These are phyloP conservation scores for Corythornis vintsioides DNA, from an alignment of 2,113 vertebrate species.

Conservation along the genomic window DNA sequence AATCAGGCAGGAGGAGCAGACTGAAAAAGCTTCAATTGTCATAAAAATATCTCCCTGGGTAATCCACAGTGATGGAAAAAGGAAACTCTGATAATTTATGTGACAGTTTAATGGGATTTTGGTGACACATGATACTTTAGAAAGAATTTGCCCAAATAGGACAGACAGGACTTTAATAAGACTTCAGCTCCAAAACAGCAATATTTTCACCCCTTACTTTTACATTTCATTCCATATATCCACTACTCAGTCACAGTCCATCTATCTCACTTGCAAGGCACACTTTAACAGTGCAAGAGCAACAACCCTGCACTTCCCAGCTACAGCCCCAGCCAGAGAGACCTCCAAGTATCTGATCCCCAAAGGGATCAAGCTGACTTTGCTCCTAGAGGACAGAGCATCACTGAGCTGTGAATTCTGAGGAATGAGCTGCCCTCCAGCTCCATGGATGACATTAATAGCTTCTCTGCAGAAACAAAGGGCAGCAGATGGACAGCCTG, in stretches of 20 bases:
- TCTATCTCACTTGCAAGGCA: not conserved
- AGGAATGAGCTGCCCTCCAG: not conserved
- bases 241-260: not conserved
- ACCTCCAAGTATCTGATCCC: not conserved
- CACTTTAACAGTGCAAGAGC: not conserved
- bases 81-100: slow-evolving; percentile 76
- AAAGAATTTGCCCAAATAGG: slow-evolving; percentile 67
- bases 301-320: not conserved
- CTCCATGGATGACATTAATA: not conserved
- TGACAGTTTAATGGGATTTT: slow-evolving; percentile 77
- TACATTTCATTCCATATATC: not conserved
- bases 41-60: slow-evolving; percentile 68
- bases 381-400: not conserved
- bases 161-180: slow-evolving; percentile 70
- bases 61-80: slow-evolving; percentile 71
- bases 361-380: slow-evolving; percentile 20
- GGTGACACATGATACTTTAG: slow-evolving; percentile 72
- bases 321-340: not conserved
- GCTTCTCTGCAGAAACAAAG: not conserved
- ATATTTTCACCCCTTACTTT: slow-evolving; percentile 20
- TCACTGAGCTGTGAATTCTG: not conserved
- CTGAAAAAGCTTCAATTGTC: slow-evolving; percentile 65
- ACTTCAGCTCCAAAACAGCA: slow-evolving; percentile 39
- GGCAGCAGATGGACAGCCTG: slow-evolving; percentile 17
- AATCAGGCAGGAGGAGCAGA: slow-evolving; percentile 35